Base-by-base conservation (phyloP, 2,888 invertebrate species). In the Salticus scenicus region DNA sequence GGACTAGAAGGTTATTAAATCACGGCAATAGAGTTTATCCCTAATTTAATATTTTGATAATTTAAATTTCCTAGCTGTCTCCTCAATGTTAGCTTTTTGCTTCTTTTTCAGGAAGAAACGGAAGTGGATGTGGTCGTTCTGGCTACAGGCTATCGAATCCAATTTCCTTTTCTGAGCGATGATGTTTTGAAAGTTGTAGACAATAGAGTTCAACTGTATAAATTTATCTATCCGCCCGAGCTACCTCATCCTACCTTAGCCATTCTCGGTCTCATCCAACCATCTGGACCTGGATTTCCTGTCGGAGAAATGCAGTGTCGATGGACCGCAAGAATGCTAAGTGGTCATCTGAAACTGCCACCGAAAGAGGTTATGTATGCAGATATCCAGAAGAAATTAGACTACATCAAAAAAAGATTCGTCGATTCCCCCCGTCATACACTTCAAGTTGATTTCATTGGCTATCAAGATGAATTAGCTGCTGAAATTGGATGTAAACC, bases 401-500 rank as follows among this genome's bases (percentile, higher is more conserved):
- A 78, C 5, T 51, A 28, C 37, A 87, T 67, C 20, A 51, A 73
- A 20, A 70, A 63, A 20, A 73, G 74, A 89, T 89, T 83, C 76
- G 90, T 28, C 73, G 85, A n/a, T 63, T 83, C 87, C n/a, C 87
- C 87, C 8, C 71, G 88, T 7, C 83, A 88, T 37, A 87, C 88
- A n/a, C 27, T 88, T 14, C 76, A 88, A 31, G 83, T 83, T 7
- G 87, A 88, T 57, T 88, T 84, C 24, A 87, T 87, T 28, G 67
- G 75, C 7, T 92, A 90, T 88, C 91, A 92, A 91, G 92, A 92
- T 87, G 91, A 92, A 79, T 86, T 92, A 78, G 92, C 92, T 4
- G 88, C 89, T 27, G 67, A 91, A 7, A 89, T 91, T 47, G 92
- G 92, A 20, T 91, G 90, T 82, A 90, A 90, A 83, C 92, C 92